Conservation (phyloP, 2,888 invertebrate genomes). For the Leucoma salicis region DNA sequence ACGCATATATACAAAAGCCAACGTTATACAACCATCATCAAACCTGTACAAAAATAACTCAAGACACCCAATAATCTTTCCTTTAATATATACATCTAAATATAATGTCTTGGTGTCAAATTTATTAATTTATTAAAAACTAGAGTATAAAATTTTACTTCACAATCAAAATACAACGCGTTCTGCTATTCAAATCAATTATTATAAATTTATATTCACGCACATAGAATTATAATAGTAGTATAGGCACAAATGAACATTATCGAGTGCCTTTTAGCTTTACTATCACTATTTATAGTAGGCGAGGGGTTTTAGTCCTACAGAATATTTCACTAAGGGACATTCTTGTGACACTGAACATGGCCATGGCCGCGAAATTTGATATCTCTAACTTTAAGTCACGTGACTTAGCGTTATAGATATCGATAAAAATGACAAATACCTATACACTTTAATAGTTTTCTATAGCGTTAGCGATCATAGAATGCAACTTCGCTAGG, state of each 20-base stretch:
- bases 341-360: no score
- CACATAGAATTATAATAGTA: slow-evolving; percentile 53
- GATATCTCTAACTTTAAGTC: no score
- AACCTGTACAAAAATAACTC: slow-evolving; percentile 50
- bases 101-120: slow-evolving; percentile 68
- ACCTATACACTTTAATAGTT: no score
- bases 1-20: slow-evolving; percentile 48
- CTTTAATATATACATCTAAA: slow-evolving; percentile 56
- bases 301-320: slow-evolving; percentile 77
- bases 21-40: slow-evolving; percentile 26
- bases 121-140: slow-evolving; percentile 52
- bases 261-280: slow-evolving; percentile 57
- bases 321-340: slow-evolving; percentile 36
- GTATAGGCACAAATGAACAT: slow-evolving; percentile 75
- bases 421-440: no score
- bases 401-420: no score
- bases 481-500: no score
- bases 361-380: no score
- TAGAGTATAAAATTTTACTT: slow-evolving; percentile 70
- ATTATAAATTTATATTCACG: slow-evolving; percentile 41
- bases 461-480: no score
- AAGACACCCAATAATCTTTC: slow-evolving; percentile 37
- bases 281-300: slow-evolving; percentile 64
- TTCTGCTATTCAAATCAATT: slow-evolving; percentile 51
- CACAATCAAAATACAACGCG: slow-evolving; percentile 57